A percentile compares a stretch with the other conserved stretches of the same genome.
Conservation (phyloP, 2,888 invertebrate genomes). For the Andrena hattorfiana region DNA sequence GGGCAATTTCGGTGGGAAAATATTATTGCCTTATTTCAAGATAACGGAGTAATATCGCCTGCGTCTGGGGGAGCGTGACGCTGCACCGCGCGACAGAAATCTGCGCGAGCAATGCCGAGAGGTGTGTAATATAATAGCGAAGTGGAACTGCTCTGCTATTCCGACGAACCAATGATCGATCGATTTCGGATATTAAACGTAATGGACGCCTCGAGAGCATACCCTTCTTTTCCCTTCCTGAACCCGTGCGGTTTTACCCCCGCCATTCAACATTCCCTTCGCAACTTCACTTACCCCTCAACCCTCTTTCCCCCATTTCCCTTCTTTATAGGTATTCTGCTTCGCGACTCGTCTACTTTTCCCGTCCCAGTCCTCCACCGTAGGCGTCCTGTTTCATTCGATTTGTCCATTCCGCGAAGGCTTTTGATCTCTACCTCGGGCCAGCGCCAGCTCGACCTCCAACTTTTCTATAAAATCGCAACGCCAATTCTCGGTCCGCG, state of each 20-base stretch:
- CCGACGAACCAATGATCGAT: slow-evolving; percentile 59
- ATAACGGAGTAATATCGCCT: neutral
- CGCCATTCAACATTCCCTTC: slow-evolving; percentile 34
- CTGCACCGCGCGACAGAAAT: neutral
- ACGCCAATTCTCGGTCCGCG: too few relatives aligned
- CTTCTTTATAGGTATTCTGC: neutral
- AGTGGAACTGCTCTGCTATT: slow-evolving; percentile 23
- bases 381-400: too few relatives aligned
- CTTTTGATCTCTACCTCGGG: too few relatives aligned
- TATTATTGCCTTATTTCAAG: slow-evolving; percentile 19
- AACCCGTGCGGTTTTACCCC: slow-evolving; percentile 20
- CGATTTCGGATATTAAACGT: slow-evolving; percentile 65
- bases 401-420: too few relatives aligned
- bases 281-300: neutral
- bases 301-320: neutral
- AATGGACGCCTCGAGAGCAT: slow-evolving; percentile 42
- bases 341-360: neutral
- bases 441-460: too few relatives aligned
- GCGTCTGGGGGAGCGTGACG: neutral
- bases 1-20: too few relatives aligned
- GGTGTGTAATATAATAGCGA: slow-evolving; percentile 5
- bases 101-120: neutral
- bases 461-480: too few relatives aligned
- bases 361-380: neutral
- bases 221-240: slow-evolving; percentile 2